These are phyloP conservation scores for Hesperia comma DNA, from an alignment of 2,888 invertebrate species.

Conservation along the genomic window DNA sequence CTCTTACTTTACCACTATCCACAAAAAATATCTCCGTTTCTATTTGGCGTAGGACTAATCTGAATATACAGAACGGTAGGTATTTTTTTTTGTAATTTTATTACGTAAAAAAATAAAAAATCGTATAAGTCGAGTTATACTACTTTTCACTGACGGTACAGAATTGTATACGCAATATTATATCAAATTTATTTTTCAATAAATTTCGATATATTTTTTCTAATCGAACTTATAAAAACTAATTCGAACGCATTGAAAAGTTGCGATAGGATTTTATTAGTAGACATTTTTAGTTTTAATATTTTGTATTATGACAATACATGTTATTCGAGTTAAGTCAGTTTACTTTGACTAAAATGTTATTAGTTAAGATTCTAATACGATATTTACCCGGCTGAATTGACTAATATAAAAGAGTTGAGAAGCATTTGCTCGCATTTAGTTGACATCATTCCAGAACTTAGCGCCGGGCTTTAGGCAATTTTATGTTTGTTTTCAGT, in stretches of 20 bases:
- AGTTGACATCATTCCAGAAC: constrained; percentile 59
- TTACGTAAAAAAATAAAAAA: too few relatives aligned
- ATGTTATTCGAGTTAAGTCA: constrained; percentile 37
- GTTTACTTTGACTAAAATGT: constrained; percentile 37
- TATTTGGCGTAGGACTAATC: too few relatives aligned
- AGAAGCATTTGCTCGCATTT: constrained; percentile 55
- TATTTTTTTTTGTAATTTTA: too few relatives aligned
- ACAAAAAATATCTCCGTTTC: too few relatives aligned
- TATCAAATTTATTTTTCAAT: constrained; percentile 28
- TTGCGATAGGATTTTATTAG: constrained; percentile 22
- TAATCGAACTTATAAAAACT: constrained; percentile 12
- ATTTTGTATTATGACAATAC: constrained; percentile 22
- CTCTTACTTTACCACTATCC: too few relatives aligned
- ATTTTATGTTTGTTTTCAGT: constrained; percentile 56
- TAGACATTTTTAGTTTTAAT: constrained; percentile 19
- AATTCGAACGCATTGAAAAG: constrained; percentile 18
- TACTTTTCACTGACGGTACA: too few relatives aligned
- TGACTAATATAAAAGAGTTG: constrained; percentile 26
- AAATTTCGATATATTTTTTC: constrained; percentile 25
- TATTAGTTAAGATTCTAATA: constrained; percentile 24
- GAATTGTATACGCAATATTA: constrained; percentile 19
- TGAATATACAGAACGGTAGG: too few relatives aligned
- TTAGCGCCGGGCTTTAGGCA: constrained; percentile 69
- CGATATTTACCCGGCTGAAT: constrained; percentile 27
- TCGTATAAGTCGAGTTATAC: too few relatives aligned